Percentiles rank a stretch among this genome's conserved stretches.
Conservation (phyloP, 2,113 vertebrate species). For the Marmota flaviventris region DNA sequence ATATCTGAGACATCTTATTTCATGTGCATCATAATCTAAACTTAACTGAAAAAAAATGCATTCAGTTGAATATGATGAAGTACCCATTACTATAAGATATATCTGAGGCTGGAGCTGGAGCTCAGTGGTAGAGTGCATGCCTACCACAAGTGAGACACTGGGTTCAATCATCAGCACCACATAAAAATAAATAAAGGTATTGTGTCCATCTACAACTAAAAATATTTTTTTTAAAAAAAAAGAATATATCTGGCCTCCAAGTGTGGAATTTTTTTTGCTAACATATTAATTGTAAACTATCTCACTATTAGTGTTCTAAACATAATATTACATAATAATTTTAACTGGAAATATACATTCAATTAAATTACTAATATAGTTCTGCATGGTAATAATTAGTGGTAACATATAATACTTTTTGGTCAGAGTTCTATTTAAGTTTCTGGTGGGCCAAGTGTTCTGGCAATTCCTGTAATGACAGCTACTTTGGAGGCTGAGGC, state of each 20-base stretch:
- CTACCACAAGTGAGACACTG: no score
- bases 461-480: background rate
- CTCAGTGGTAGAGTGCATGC: no score
- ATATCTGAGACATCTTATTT: no score
- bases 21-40: background rate
- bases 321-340: background rate
- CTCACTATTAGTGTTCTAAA: background rate
- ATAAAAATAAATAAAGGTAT: no score
- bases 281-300: background rate
- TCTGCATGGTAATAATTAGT: background rate
- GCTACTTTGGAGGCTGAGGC: no score
- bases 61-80: background rate
- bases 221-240: no score
- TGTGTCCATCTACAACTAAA: no score
- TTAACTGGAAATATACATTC: background rate
- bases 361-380: background rate
- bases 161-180: no score
- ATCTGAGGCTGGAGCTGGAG: no score
- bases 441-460: background rate
- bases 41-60: background rate
- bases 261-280: fast-evolving
- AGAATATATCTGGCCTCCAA: background rate
- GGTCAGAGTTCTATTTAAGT: background rate
- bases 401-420: background rate
- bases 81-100: background rate